Conservation (phyloP, 2,113 vertebrate genomes). For the Hemibagrus wyckioides region DNA sequence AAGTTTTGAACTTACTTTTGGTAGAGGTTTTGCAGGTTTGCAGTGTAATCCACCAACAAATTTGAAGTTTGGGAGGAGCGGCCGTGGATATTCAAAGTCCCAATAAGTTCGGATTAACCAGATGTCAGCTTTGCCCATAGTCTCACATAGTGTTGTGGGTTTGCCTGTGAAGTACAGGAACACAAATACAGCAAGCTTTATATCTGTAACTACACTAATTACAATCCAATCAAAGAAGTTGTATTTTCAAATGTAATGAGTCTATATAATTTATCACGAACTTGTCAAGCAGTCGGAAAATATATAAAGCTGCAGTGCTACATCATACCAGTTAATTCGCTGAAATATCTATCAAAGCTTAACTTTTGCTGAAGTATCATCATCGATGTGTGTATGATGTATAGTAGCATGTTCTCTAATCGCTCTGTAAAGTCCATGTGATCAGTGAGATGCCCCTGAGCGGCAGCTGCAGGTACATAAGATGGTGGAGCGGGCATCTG, state of each 20-base stretch:
- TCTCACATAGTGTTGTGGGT: slow-evolving; percentile 80
- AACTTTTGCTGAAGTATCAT: background rate
- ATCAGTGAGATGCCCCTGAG: slow-evolving; percentile 59
- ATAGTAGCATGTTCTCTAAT: slow-evolving; percentile 59
- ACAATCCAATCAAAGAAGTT: background rate
- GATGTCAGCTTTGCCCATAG: slow-evolving; percentile 82
- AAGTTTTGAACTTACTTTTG: slow-evolving; percentile 69
- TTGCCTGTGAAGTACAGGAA: slow-evolving; percentile 64
- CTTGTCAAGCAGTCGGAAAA: background rate
- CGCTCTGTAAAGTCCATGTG: slow-evolving; percentile 70
- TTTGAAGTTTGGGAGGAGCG: slow-evolving; percentile 82
- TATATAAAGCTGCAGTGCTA: background rate
- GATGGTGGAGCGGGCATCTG: slow-evolving; percentile 68
- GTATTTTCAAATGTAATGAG: background rate
- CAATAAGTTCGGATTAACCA: slow-evolving; percentile 87
- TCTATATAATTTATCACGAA: too few relatives aligned
- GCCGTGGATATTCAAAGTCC: slow-evolving; percentile 86
- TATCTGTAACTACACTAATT: background rate
- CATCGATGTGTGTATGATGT: slow-evolving; percentile 27
- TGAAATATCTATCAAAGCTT: slow-evolving; percentile 51
- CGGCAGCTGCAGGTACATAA: slow-evolving; percentile 59
- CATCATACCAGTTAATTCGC: slow-evolving; percentile 52
- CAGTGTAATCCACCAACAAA: slow-evolving; percentile 87
- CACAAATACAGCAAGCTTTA: background rate
- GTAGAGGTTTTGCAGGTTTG: slow-evolving; percentile 79